A percentile compares a stretch with the other conserved stretches of the same genome.
phyloP scores from a whole-genome alignment of 2,113 vertebrate genomes.

The Anhinga rufa region DNA sequence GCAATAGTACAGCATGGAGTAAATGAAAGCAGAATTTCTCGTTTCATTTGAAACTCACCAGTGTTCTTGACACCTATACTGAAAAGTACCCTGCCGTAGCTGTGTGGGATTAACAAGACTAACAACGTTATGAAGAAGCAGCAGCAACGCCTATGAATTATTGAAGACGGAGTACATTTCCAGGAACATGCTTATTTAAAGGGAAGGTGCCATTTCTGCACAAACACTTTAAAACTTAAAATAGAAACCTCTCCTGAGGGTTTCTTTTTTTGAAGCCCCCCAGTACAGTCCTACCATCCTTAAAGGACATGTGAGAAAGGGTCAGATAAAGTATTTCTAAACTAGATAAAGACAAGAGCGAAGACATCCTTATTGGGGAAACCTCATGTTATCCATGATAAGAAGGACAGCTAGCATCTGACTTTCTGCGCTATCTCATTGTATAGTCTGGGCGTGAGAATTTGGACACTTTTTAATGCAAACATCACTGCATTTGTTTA shows the following conservation, averaged over 20 bases:
- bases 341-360: background rate
- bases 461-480: background rate
- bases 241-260: background rate
- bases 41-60: background rate
- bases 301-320: background rate
- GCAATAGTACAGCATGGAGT: background rate
- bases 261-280: background rate
- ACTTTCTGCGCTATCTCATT: slow-evolving; percentile 1
- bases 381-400: background rate
- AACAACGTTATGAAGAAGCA: background rate
- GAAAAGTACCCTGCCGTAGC: background rate
- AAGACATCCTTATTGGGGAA: background rate
- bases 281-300: background rate
- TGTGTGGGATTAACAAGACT: background rate
- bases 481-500: background rate
- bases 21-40: background rate
- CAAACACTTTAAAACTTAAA: background rate
- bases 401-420: background rate
- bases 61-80: background rate
- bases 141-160: background rate
- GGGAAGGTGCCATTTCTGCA: background rate
- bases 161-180: background rate
- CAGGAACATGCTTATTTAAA: background rate
- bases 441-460: background rate
- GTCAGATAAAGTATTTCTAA: slow-evolving; percentile 7